A percentile compares a stretch with the other conserved stretches of the same genome.
phyloP scores from a whole-genome alignment of 2,797 vertebrate genomes.

The Cossypha niveicapilla region DNA sequence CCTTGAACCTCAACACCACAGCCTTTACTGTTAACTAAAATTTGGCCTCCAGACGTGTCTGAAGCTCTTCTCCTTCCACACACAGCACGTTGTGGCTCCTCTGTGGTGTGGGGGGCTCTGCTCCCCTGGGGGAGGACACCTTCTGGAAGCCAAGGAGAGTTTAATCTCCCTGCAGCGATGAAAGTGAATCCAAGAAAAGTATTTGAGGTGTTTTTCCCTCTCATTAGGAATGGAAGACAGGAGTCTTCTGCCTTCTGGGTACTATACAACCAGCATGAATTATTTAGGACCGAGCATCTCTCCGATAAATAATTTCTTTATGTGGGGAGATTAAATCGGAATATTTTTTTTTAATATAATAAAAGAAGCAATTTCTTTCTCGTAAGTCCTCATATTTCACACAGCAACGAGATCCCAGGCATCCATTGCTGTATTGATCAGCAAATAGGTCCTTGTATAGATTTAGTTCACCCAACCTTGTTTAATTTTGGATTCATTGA shows the following conservation, averaged over 20 bases:
- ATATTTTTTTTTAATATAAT: neutral
- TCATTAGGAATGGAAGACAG: conserved; percentile 49
- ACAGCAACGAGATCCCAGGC: neutral
- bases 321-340: conserved; percentile 18
- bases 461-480: conserved; percentile 46
- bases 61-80: neutral
- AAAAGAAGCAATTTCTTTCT: conserved; percentile 36
- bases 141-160: neutral
- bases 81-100: fast-evolving
- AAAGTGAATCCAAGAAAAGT: neutral
- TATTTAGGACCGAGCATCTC: conserved; percentile 46
- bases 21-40: neutral
- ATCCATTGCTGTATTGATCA: conserved; percentile 43
- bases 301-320: conserved; percentile 8
- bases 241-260: conserved; percentile 20
- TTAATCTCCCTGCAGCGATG: neutral
- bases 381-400: conserved; percentile 25
- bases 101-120: neutral
- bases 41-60: neutral
- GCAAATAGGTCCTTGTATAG: conserved; percentile 50
- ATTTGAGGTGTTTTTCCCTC: neutral
- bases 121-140: neutral
- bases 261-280: conserved; percentile 57
- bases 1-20: neutral
- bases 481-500: conserved; percentile 70